Base-by-base conservation (phyloP, 2,113 vertebrate genomes). In the Burhinus bistriatus region DNA sequence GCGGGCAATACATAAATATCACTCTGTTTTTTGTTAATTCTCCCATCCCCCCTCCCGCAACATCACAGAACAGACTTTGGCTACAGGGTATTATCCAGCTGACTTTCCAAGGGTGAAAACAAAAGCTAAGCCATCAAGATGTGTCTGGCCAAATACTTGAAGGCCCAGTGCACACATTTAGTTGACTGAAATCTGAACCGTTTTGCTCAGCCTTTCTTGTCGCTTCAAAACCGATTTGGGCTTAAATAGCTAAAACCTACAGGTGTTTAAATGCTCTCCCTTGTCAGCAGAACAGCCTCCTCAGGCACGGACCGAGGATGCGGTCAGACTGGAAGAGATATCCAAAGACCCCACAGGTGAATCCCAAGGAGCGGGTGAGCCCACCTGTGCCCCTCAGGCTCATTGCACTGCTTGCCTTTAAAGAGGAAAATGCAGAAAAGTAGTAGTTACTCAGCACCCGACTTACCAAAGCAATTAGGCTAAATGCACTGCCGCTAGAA, bases 131-230 rank as follows among this genome's bases (percentile, higher is more conserved):
- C 95, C 97, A 97, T 97, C 98, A 97, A 97, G 97, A 97, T 89
- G 92, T 97, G 97, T 97, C 98, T 92, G 96, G 73, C 96, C 98
- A 97, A 97, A 98, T 98, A 97, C 95, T 98, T 98, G 93, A 98
- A 98, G 98, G 98, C 93, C 98, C 97, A 98, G 71, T 98, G 98
- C 96, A 98, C 98, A 97, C 97, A 98, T 95, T 98, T 96, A 98
- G 96, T 87, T 98, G 98, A 96, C 90, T 98, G 98, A 98, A 98
- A 98, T 96, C 77, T 97, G 98, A 98, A 98, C 98, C 96, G 61
- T 97, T 94, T 96, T 80, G 58, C 95, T 97, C 96, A 93, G 92
- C 83, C 97, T 97, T 98, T 98, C 96, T 98, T 97, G 95, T 87
- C 91, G 95, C 91, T 97, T 98, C 98, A 96, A 96, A 98, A 96